These are phyloP conservation scores for honey bee (Apis mellifera) DNA, from an alignment of 1,140 invertebrate genomes.

Conservation along the genomic window Amel_HAv3.1 CM009943.2:3476001-3476500, in stretches of 20 bases:
- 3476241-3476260: constrained; percentile 31
- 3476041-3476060: neutral
- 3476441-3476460: constrained; percentile 14
- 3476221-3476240: constrained; percentile 33
- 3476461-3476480: constrained; percentile 18
- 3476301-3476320: constrained; percentile 3
- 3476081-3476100: constrained; percentile 16
- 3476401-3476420: constrained; percentile 10
- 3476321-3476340: constrained; percentile 3
- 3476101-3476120: constrained; percentile 27
- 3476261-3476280: constrained; percentile 6
- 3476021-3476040: constrained; percentile 7
- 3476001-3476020: constrained; percentile 16
- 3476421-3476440: constrained; percentile 31
- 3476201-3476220: constrained; percentile 27
- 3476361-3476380: neutral
- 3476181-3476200: constrained; percentile 12
- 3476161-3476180: constrained; percentile 20
- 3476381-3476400: neutral
- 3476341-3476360: constrained; percentile 22
- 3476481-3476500: constrained; percentile 17
- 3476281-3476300: constrained; percentile 2
- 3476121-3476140: neutral
- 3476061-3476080: neutral
- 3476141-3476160: constrained; percentile 4